These are phyloP conservation scores for Drosophila fungiperda DNA, from an alignment of 2,888 invertebrate species.

Conservation along the genomic window DNA sequence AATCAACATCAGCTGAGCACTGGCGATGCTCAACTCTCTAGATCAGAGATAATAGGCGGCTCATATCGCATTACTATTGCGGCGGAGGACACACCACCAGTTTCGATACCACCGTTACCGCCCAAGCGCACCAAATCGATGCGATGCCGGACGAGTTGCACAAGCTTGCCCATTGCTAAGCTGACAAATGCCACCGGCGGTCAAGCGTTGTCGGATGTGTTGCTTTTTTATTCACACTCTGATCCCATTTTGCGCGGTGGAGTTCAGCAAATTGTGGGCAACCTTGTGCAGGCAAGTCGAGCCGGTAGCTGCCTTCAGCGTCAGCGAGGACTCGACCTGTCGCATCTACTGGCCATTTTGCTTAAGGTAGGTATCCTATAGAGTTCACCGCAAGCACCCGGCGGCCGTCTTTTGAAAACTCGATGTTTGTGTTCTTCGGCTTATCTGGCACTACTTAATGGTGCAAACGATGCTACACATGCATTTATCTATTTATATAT, in stretches of 20 bases:
- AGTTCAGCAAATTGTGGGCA: slow-evolving; percentile 84
- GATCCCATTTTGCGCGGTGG: slow-evolving; percentile 85
- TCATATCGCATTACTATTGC: slow-evolving; percentile 64
- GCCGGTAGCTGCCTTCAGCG: slow-evolving; percentile 64
- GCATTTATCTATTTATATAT: slow-evolving; percentile 48
- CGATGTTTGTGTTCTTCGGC: slow-evolving; percentile 8
- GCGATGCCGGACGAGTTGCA: slow-evolving; percentile 55
- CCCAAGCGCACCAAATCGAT: slow-evolving; percentile 82
- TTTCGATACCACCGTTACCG: slow-evolving; percentile 69
- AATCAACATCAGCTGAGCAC: slow-evolving; percentile 41
- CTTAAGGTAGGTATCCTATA: slow-evolving; percentile 77
- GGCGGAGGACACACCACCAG: slow-evolving; percentile 73
- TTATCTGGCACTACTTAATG: slow-evolving; percentile 51
- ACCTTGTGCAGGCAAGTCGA: slow-evolving; percentile 79
- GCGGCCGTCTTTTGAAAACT: slow-evolving; percentile 35
- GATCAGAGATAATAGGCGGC: slow-evolving; percentile 83
- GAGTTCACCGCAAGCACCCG: slow-evolving; percentile 17
- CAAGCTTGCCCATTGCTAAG: slow-evolving; percentile 4
- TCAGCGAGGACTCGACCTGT: slow-evolving; percentile 67
- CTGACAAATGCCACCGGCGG: slow-evolving; percentile 19
- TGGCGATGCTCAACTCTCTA: slow-evolving; percentile 63
- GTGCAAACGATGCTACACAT: slow-evolving; percentile 48
- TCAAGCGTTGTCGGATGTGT: slow-evolving; percentile 78
- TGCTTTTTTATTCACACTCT: slow-evolving; percentile 83
- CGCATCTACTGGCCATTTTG: slow-evolving; percentile 83